A percentile compares a stretch with the other conserved stretches of the same genome.
These are phyloP conservation scores for Parazoanthus swiftii DNA, from an alignment of 92 coral and sea anemone species.

Conservation along the genomic window DNA sequence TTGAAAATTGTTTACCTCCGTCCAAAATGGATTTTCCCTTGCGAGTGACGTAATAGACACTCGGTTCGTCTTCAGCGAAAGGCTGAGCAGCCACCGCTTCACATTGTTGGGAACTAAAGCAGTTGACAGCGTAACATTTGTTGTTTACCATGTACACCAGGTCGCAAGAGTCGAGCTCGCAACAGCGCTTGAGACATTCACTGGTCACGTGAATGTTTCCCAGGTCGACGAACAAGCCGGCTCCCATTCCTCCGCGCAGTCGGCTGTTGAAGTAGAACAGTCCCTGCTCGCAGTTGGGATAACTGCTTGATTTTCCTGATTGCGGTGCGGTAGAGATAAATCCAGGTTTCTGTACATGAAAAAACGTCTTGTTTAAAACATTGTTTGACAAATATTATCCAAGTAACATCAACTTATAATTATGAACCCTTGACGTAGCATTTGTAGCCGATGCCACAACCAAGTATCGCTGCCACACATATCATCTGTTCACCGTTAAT, in stretches of 20 bases:
- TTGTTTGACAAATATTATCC: background rate
- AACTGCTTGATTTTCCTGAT: constrained; percentile 35
- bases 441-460: no score
- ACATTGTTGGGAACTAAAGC: constrained; percentile 76
- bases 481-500: no score
- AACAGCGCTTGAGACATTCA: constrained; percentile 84
- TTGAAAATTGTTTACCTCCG: constrained; percentile 44
- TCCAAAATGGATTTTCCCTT: constrained; percentile 64
- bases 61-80: constrained; percentile 60
- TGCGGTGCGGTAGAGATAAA: constrained; percentile 39
- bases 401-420: no score
- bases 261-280: constrained; percentile 78
- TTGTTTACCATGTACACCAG: constrained; percentile 71
- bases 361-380: background rate
- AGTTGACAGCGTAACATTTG: constrained; percentile 85
- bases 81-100: constrained; percentile 74
- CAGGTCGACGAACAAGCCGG: constrained; percentile 86
- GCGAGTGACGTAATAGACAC: constrained; percentile 80
- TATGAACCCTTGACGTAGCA: no score
- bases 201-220: constrained; percentile 68
- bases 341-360: constrained; percentile 34
- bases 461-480: no score
- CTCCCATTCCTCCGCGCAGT: constrained; percentile 82
- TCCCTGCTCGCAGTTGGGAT: constrained; percentile 82
- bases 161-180: constrained; percentile 85